Evolutionary conservation across 2,888 invertebrate species (phyloP), one percentile per base, ranked within the genome.

Genomic region (Aporophyla lueneburgensis): DNA sequence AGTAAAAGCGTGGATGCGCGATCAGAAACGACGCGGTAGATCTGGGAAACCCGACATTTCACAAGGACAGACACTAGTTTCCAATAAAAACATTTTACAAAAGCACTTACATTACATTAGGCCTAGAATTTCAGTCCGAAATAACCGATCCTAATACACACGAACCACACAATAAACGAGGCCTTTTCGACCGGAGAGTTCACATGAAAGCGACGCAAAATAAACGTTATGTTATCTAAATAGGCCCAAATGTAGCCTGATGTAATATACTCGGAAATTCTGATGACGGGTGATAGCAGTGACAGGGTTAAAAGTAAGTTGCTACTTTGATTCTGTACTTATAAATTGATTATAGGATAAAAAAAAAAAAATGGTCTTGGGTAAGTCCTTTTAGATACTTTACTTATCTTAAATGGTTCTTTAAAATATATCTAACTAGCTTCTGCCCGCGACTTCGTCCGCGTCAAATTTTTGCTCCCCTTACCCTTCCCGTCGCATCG

Each of bases 191-290:
- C 66, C 69, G 24, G 62, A 72, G 66, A 56, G 53, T 70, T 80
- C 81, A 83, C 85, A 74, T 85, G 81, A 71, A 86, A 87, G 85
- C 78, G 78, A 72, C 61, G 79, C 75, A 72, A 82, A 84, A 87
- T 87, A 88, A 88, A 87, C 87, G 86, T 74, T 81, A 69, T 81
- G 88, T 88, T 92, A 92, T 91, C 91, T 91, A 89, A 92, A 91
- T 91, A 90, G 91, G 85, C 80, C 73, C 75, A 85, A 87, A 89
- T 87, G 88, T 83, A 67, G 71, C 71, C 67, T 74, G 74, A 76
- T 70, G 76, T 84, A 79, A 78, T 81, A 80, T 75, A 74, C 49
- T 71, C 76, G 71, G 84, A 80, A 82, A 80, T 78, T 74, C 70
- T 82, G 82, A 86, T 74, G 66, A 53, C 53, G 12, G 0, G 4